Evolutionary conservation across 2,888 invertebrate genomes (phyloP), one percentile per base, ranked within the genome.

Genomic region (Heliconius aoede): DNA sequence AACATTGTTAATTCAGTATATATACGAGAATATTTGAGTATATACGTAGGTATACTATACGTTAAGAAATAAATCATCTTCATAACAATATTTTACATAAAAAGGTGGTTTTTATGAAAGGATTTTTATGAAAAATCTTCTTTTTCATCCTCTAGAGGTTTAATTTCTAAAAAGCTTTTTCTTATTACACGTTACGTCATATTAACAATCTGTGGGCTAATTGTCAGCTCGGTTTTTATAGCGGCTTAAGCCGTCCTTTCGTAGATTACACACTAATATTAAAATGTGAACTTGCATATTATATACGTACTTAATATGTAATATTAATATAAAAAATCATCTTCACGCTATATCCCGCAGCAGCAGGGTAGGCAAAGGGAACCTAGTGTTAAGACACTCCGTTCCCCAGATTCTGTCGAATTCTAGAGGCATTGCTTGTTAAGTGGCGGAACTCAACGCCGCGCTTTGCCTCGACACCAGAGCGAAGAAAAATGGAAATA

Each of bases 121-220:
- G 8, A 4, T 18, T 46, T 46, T 18, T 46, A 18, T 46, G 21
- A 46, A 46, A 46, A 21, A 46, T 46, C 55, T 55, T 24, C 18
- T 64, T 24, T 36, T 64, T 36, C n/a, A n/a, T 24, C 36, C n/a
- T 36, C 64, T 32, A 24, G 32, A 62, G 62, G 36, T 24, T 36
- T 64, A n/a, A 36, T 64, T 64, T 64, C 36, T 64, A 64, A 64
- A 64, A 36, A 64, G 36, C 32, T 13, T 64, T 64, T 36, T 64
- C 36, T 5, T 64, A 36, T 36, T 13, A n/a, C 24, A 64, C n/a
- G 36, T 64, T 64, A 64, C 64, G 64, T 64, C 62, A 64, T 64
- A 64, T 64, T 64, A 64, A 36, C 36, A 64, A 64, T 36, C 64
- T 32, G n/a, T n/a, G 36, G 64, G 64, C 64, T 64, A 64, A 64